Percentiles rank a stretch among this genome's conserved stretches.
phyloP scores from a whole-genome alignment of 2,888 invertebrate species.

The Macrophya annulata region DNA sequence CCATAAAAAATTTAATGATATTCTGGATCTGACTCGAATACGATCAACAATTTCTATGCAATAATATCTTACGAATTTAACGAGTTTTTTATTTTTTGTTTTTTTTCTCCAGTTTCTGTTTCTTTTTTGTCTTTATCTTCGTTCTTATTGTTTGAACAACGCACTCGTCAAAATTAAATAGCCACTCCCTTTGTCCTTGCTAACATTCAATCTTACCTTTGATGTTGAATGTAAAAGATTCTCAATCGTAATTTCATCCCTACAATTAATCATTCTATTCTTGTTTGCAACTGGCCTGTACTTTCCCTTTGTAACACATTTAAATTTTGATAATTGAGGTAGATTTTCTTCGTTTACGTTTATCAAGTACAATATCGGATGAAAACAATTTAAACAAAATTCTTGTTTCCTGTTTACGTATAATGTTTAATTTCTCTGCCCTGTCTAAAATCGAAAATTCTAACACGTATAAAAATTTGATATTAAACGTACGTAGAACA shows the following conservation, averaged over 20 bases:
- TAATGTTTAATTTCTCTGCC: not conserved
- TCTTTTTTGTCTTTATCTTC: constrained; percentile 48
- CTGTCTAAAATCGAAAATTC: not conserved
- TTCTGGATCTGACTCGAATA: not conserved
- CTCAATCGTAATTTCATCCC: not conserved
- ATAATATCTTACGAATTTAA: constrained; percentile 12
- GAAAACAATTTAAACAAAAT: not conserved
- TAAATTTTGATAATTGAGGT: not conserved
- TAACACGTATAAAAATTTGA: not conserved
- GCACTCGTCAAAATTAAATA: constrained; percentile 17
- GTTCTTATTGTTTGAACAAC: constrained; percentile 34
- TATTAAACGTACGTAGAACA: not conserved
- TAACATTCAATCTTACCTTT: not conserved
- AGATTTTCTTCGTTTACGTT: not conserved
- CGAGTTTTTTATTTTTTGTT: constrained; percentile 23
- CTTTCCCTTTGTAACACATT: not conserved
- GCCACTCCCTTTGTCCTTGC: not conserved
- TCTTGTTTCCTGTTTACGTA: not conserved
- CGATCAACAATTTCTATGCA: not conserved
- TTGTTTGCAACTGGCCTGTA: constrained; percentile 12
- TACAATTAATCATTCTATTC: not conserved
- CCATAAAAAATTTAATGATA: constrained; percentile 25
- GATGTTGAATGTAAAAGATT: constrained; percentile 27
- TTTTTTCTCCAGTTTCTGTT: no score
- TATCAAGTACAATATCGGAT: not conserved